phyloP scores from a whole-genome alignment of 2,888 invertebrate species.

The Microctonus hyperodae region DNA sequence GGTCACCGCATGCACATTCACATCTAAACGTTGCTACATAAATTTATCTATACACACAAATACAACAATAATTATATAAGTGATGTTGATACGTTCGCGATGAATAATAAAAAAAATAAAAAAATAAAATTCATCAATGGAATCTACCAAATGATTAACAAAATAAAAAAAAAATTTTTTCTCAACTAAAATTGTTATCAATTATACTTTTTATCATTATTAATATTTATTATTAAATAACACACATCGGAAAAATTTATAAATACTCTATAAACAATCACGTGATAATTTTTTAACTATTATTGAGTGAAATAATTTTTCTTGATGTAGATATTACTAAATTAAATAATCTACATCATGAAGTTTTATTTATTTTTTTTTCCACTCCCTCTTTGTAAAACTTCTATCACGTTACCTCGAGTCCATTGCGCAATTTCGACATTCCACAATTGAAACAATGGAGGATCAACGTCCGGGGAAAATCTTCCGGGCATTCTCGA shows the following conservation, averaged over 20 bases:
- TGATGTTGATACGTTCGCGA: constrained; percentile 19
- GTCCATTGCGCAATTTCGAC: constrained; percentile 11
- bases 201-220: no score
- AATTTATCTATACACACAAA: constrained; percentile 17
- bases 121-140: neutral
- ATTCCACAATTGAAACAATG: constrained; percentile 10
- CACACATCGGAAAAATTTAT: no score
- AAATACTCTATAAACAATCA: no score
- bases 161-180: no score
- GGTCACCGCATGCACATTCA: constrained; percentile 39
- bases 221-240: no score
- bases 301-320: no score
- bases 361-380: neutral
- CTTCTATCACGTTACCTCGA: constrained; percentile 16
- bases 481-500: constrained; percentile 27
- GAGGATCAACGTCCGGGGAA: constrained; percentile 24
- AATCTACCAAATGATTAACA: no score
- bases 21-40: no score
- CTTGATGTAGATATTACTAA: no score
- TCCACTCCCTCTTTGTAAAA: neutral
- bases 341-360: neutral
- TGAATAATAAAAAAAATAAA: constrained; percentile 10
- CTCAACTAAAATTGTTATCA: no score
- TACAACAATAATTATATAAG: constrained; percentile 43
- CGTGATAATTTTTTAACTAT: neutral